Conservation (phyloP, 2,888 invertebrate species). For the Meghimatium bilineatum region DNA sequence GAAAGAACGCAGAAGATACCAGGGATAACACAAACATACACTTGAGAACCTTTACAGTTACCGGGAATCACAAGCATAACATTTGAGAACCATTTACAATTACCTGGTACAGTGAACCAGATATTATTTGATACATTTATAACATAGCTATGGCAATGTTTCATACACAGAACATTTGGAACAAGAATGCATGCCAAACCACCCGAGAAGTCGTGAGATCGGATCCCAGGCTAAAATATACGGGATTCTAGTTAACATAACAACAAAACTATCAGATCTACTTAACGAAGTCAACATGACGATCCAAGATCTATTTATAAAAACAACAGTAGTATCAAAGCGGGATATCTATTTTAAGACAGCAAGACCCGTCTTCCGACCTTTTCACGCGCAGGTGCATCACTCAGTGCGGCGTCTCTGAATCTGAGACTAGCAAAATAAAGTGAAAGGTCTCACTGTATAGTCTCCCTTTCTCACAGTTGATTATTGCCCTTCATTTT, state of each 20-base stretch:
- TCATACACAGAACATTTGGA: neutral
- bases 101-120: no score
- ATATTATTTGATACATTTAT: neutral
- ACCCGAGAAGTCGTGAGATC: neutral
- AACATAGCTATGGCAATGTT: neutral
- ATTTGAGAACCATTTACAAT: no score
- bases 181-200: neutral
- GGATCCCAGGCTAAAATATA: neutral
- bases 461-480: neutral
- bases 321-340: constrained; percentile 10
- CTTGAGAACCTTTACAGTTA: no score
- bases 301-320: neutral
- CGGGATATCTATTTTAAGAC: neutral
- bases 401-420: neutral
- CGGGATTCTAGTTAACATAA: neutral
- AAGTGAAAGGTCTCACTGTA: no score
- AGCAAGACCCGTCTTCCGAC: neutral
- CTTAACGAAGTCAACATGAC: neutral
- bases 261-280: neutral
- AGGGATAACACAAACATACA: no score
- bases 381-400: neutral
- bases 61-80: no score
- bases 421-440: neutral
- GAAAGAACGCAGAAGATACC: no score
- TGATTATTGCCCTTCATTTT: neutral